Evolutionary conservation across 2,888 invertebrate genomes (phyloP).

Genomic region (Laothoe populi): DNA sequence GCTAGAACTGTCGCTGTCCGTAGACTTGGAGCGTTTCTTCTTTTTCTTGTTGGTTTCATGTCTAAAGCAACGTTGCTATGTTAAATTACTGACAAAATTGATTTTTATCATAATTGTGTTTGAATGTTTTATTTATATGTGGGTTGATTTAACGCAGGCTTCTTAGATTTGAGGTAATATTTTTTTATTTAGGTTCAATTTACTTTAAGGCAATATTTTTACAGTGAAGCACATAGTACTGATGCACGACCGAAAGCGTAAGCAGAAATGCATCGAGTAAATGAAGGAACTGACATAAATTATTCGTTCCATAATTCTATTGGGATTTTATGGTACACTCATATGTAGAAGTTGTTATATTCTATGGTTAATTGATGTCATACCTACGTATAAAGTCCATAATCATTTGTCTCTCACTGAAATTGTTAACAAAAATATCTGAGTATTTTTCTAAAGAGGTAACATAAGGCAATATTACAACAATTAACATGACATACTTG

Average conservation of each 20-base stretch:
- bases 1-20: constrained; percentile 79
- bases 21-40: constrained; percentile 85
- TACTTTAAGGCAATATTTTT: too few relatives aligned
- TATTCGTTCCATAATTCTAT: neutral
- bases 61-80: constrained; percentile 46
- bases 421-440: constrained; percentile 49
- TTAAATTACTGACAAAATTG: neutral
- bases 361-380: constrained; percentile 36
- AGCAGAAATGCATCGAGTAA: too few relatives aligned
- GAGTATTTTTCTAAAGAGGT: constrained; percentile 2
- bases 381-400: constrained; percentile 77
- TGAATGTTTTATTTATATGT: too few relatives aligned
- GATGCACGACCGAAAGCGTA: too few relatives aligned
- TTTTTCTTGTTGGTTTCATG: constrained; percentile 80
- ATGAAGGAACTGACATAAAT: too few relatives aligned
- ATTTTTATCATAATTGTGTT: too few relatives aligned
- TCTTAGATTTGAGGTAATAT: too few relatives aligned
- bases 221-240: too few relatives aligned
- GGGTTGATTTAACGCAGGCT: too few relatives aligned
- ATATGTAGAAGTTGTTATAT: neutral
- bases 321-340: neutral
- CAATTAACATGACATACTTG: constrained; percentile 61
- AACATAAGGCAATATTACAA: constrained; percentile 30
- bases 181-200: too few relatives aligned
- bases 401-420: constrained; percentile 79